Evolutionary conservation across 2,797 vertebrate genomes (phyloP).

Genomic region (Buphagus erythrorhynchus): DNA sequence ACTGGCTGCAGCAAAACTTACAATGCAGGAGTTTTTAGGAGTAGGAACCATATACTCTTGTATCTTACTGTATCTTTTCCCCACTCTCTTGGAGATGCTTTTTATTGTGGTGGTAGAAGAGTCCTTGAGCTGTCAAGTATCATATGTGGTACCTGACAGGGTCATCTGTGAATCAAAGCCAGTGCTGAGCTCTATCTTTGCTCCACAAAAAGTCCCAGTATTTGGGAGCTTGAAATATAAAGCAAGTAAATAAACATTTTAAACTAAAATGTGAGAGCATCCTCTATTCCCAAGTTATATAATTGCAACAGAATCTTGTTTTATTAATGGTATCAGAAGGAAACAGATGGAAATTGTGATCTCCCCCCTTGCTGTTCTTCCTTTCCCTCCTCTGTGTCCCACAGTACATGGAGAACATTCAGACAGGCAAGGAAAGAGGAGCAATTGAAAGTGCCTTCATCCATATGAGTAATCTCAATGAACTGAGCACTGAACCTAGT

Average conservation of each 20-base stretch:
- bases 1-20: background rate
- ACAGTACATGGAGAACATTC: background rate
- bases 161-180: background rate
- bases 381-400: background rate
- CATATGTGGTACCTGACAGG: accelerated
- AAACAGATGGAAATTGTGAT: background rate
- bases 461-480: background rate
- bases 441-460: background rate
- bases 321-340: background rate
- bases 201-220: background rate
- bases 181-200: background rate
- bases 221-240: background rate
- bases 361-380: background rate
- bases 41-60: background rate
- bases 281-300: background rate
- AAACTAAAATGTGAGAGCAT: background rate
- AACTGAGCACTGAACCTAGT: background rate
- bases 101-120: background rate
- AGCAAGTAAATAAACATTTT: background rate
- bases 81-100: background rate
- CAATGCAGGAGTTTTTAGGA: background rate
- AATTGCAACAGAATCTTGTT: background rate
- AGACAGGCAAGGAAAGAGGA: background rate
- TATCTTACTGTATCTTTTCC: background rate
- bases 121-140: background rate